These are phyloP conservation scores for Scomber scombrus DNA, from an alignment of 2,113 vertebrate genomes.

Conservation along the genomic window DNA sequence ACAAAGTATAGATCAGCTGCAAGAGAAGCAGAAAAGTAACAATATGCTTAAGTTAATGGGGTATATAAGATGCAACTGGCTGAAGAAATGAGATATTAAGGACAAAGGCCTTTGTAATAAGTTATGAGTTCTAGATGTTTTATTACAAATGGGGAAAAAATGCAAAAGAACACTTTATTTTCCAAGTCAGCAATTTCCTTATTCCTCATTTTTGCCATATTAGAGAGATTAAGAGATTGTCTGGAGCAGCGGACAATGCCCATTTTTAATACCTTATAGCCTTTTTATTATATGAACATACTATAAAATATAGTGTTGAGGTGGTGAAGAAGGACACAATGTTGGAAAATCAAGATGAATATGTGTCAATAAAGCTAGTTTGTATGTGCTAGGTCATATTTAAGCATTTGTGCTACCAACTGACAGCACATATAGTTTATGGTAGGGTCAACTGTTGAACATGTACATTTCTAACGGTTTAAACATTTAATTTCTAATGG, in stretches of 20 bases:
- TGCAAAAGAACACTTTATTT: background rate
- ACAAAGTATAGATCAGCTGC: slow-evolving; percentile 51
- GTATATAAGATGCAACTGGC: slow-evolving; percentile 37
- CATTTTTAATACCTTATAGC: too few relatives aligned
- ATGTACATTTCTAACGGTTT: background rate
- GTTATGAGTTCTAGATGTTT: slow-evolving; percentile 8
- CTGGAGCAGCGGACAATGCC: background rate
- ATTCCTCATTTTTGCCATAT: background rate
- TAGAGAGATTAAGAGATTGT: background rate
- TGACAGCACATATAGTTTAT: background rate
- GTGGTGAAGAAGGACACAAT: background rate
- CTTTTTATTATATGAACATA: background rate
- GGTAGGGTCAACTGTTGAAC: background rate
- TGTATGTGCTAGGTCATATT: background rate
- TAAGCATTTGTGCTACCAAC: background rate
- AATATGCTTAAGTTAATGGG: slow-evolving; percentile 53
- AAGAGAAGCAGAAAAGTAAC: slow-evolving; percentile 34
- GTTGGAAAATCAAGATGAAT: background rate
- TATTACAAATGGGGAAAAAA: slow-evolving; percentile 1
- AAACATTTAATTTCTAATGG: too few relatives aligned
- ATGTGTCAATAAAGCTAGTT: background rate
- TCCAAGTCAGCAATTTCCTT: background rate
- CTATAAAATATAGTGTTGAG: background rate
- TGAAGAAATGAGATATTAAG: slow-evolving; percentile 39
- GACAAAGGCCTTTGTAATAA: slow-evolving; percentile 15